phyloP scores from a whole-genome alignment of 1,140 invertebrate species.

The Triops longicaudatus region DNA sequence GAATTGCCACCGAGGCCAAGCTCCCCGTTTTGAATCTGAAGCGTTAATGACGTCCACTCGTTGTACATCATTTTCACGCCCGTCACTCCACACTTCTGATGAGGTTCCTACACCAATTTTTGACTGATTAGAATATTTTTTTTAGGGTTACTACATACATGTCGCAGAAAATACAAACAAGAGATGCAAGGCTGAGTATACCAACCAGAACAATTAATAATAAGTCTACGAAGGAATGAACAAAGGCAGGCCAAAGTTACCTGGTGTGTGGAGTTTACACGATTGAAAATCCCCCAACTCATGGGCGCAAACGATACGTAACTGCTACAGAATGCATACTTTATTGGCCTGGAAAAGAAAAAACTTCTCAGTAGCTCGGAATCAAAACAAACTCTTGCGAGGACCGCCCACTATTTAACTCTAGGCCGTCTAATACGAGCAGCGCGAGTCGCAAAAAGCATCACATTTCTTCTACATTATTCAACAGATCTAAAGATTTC shows the following conservation, averaged over 20 bases:
- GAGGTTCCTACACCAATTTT: not conserved
- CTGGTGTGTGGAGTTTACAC: slow-evolving; percentile 23
- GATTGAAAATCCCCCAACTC: slow-evolving; percentile 21
- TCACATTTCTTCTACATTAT: too few relatives aligned
- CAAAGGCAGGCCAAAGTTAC: not conserved
- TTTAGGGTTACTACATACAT: too few relatives aligned
- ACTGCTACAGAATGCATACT: not conserved
- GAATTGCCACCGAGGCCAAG: slow-evolving; percentile 26
- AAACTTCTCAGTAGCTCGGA: not conserved
- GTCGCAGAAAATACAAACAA: too few relatives aligned
- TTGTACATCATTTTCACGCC: slow-evolving; percentile 25
- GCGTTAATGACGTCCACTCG: slow-evolving; percentile 27
- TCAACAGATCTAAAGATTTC: too few relatives aligned
- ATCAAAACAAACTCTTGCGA: not conserved
- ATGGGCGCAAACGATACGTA: not conserved
- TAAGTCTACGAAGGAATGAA: not conserved
- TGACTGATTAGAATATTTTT: too few relatives aligned
- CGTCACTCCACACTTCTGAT: slow-evolving; percentile 21
- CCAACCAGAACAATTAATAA: not conserved
- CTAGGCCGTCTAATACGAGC: too few relatives aligned
- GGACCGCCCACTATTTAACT: not conserved
- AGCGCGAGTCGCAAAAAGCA: too few relatives aligned
- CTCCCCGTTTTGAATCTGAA: slow-evolving; percentile 26
- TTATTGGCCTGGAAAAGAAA: not conserved
- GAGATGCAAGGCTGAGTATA: too few relatives aligned